These are phyloP conservation scores for Caenorhabditis sulstoni DNA, from an alignment of 2,888 invertebrate genomes.

Conservation along the genomic window DNA sequence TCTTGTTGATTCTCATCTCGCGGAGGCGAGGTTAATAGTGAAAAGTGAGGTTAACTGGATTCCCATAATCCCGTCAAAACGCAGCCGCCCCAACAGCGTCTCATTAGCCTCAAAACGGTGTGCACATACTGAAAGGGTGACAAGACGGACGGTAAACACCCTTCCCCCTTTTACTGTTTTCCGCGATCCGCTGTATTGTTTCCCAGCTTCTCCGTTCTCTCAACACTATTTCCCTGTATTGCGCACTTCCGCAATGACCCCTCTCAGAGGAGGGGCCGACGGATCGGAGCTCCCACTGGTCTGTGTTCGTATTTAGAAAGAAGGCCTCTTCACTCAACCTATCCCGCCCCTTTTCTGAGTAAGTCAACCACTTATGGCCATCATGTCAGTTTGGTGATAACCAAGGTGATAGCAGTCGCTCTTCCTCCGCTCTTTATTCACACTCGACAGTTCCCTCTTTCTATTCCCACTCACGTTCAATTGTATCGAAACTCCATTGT, in stretches of 20 bases:
- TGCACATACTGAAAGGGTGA: conserved; percentile 54
- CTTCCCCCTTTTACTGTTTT: conserved; percentile 43
- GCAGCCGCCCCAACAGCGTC: conserved; percentile 14
- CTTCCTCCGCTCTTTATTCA: conserved; percentile 6
- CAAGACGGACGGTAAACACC: conserved; percentile 56
- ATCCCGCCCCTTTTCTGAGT: conserved; percentile 52
- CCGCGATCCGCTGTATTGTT: conserved; percentile 31
- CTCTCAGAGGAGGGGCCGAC: not conserved
- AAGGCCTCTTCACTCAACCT: conserved; percentile 38
- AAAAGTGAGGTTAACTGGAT: conserved; percentile 15
- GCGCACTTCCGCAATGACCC: conserved; percentile 55
- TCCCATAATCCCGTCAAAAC: conserved; percentile 28
- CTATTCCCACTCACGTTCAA: not conserved
- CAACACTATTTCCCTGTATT: conserved; percentile 46
- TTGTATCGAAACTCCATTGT: conserved; percentile 35
- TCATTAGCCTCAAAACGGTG: conserved; percentile 43
- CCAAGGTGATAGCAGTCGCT: conserved; percentile 13
- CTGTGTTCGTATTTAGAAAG: conserved; percentile 39
- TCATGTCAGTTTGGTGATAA: conserved; percentile 57
- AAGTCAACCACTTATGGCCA: conserved; percentile 58
- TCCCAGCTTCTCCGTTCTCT: conserved; percentile 26
- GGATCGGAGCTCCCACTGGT: conserved; percentile 22
- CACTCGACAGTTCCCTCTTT: conserved; percentile 5
- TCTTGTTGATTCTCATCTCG: no score
- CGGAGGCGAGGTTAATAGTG: no score